These are phyloP conservation scores for Paguma larvata DNA, from an alignment of 2,797 vertebrate genomes.

Conservation along the genomic window DNA sequence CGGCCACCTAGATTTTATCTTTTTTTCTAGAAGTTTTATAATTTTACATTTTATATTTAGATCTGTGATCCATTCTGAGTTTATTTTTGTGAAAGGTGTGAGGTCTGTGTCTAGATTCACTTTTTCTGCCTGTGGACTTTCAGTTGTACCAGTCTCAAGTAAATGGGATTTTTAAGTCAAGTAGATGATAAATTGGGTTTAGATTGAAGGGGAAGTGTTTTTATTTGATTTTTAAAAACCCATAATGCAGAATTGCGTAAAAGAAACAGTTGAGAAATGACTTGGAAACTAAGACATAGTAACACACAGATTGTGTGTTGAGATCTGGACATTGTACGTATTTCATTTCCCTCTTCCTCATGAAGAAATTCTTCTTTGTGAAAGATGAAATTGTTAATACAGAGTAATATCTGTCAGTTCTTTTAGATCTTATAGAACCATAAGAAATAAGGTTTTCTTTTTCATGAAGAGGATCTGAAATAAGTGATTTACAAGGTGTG, in stretches of 20 bases:
- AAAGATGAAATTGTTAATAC: conserved; percentile 8
- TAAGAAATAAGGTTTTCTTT: conserved; percentile 11
- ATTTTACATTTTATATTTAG: not conserved
- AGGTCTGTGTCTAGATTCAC: not conserved
- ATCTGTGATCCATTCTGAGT: not conserved
- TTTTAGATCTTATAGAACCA: conserved; percentile 6
- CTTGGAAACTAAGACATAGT: not conserved
- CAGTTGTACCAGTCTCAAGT: not conserved
- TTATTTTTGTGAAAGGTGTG: not conserved
- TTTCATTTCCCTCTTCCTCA: not conserved
- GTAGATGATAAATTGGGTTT: conserved; percentile 15
- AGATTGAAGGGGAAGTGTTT: not conserved
- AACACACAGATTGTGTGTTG: not conserved
- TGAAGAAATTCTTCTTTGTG: not conserved
- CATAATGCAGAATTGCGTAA: not conserved
- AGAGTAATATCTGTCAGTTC: not conserved
- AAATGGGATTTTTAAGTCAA: conserved; percentile 30
- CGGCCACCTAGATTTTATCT: not conserved
- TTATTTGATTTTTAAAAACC: conserved; percentile 1
- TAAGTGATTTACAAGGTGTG: not conserved
- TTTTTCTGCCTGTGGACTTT: not conserved
- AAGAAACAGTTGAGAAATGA: not conserved
- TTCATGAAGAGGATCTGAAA: not conserved
- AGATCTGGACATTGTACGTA: not conserved
- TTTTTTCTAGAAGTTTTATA: not conserved